Evolutionary conservation across 2,113 vertebrate species (phyloP), one percentile per base, ranked within the genome.

Genomic region (Podarcis raffonei): DNA sequence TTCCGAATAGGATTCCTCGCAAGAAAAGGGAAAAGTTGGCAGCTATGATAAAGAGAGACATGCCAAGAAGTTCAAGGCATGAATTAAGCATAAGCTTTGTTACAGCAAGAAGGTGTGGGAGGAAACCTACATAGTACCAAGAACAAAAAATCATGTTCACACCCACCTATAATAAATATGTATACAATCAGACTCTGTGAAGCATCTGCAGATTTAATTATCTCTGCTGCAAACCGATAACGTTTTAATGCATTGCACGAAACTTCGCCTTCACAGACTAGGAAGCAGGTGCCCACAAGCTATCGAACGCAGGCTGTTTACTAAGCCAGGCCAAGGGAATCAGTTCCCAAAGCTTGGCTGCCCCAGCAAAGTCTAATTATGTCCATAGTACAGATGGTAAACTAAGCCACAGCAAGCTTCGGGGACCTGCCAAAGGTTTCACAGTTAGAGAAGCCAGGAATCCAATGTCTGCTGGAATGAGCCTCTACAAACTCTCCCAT

Each of bases 401-500:
- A 82, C 0, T 35, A 84, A 48, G 85, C 48, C 69, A n/a, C 20
- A 3, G 13, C 57, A 75, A 77, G 59, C 39, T 87, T 87, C 6
- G 66, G 30, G 72, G 69, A 74, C 85, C 84, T 2, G 0, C 4
- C 32, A 75, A 89, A 84, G 86, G n/a, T n/a, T n/a, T 85, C 74
- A 80, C 62, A 89, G 71, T n/a, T 72, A 87, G 59, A 84, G 22
- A 91, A 75, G n/a, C 78, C 78, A 81, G 27, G 0, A 86, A 86
- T 90, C 23, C 27, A 89, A 87, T 65, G 42, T 90, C 87, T 84
- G 32, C 0, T 78, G 53, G 71, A 30, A 86, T 86, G 75, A 86
- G 76, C 75, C 37, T 86, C 75, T 53, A 68, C 79, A 86, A 86
- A 86, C 81, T 82, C 57, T 86, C 74, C 27, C 92, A 79, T 80